Base-by-base conservation (phyloP, 2,888 invertebrate genomes). In the Ptychoptera albimana region DNA sequence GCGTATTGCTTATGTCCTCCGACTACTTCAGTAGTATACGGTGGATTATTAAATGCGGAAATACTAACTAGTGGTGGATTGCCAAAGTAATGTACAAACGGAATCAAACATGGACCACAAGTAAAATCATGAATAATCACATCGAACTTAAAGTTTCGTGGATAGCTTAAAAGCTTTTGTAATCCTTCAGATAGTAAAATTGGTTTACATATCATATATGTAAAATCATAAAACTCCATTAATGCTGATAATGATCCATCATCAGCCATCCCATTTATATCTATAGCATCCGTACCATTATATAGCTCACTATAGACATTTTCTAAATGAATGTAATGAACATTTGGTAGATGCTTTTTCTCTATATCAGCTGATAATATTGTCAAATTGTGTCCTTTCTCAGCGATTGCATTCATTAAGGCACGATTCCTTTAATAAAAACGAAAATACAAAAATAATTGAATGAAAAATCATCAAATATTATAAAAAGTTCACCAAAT, bases 51-150 rank as follows among this genome's bases (percentile, higher is more conserved):
- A 29, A 52, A 58, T 8, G 55, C 54, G 7, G 52, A 50, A 1
- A 59, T 44, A 10, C 58, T 57, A 14, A 60, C 48, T 30, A 63
- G 45, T 10, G 63, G 58, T 29, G 60, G 57, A 51, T 57, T 51
- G 1, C 52, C 51, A 45, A 60, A 63, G 43, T 56, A 56, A 30
- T 60, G 53, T 1, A 57, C 48, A 39, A 61, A 55, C 0, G 56
- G 56, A n/a, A 63, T 16, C 8, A 61, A 46, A 51, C 54, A 56
- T 5, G 58, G 53, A 2, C 58, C 58, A 16, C 54, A 29, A 1
- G 55, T 56, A 35, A 54, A 58, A 46, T 63, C 63, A 42, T 58
- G 50, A 4, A 61, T 45, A 11, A 61, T 54, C 6, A 56, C 37
- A 48, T 60, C 60, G 44, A 59, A 57, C 42, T 55, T 54, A 43